These are phyloP conservation scores for Rugalucina vietnamica DNA, from an alignment of 2,888 invertebrate species.

Conservation along the genomic window DNA sequence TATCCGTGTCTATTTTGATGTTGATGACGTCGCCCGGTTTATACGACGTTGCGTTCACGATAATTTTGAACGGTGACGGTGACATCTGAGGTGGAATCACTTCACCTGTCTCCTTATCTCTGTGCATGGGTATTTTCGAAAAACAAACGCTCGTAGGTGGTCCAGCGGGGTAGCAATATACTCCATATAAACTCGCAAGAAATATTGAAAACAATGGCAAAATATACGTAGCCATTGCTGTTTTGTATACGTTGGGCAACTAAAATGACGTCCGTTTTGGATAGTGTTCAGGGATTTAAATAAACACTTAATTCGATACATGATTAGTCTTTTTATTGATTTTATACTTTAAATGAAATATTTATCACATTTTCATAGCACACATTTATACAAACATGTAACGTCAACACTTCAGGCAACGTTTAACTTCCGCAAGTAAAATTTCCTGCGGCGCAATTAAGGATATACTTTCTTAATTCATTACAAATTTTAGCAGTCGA, in stretches of 20 bases:
- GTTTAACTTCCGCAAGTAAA: neutral
- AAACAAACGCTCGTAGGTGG: conserved; percentile 43
- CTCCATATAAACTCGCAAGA: too few relatives aligned
- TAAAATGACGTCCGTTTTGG: too few relatives aligned
- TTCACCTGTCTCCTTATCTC: conserved; percentile 23
- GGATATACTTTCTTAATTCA: neutral
- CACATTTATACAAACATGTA: too few relatives aligned
- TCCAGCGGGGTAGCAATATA: conserved; percentile 38
- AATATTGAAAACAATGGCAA: too few relatives aligned
- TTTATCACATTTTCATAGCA: too few relatives aligned
- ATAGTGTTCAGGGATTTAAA: too few relatives aligned
- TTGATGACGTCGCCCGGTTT: conserved; percentile 41
- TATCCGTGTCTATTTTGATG: conserved; percentile 28
- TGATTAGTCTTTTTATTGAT: too few relatives aligned
- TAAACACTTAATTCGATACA: too few relatives aligned
- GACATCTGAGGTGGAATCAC: conserved; percentile 31
- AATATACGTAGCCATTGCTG: too few relatives aligned
- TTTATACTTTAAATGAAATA: too few relatives aligned
- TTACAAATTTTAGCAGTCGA: neutral
- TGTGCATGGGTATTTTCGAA: conserved; percentile 45
- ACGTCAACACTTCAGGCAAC: too few relatives aligned
- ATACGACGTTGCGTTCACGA: conserved; percentile 36
- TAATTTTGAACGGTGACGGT: conserved; percentile 38
- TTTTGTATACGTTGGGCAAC: too few relatives aligned
- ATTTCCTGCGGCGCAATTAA: neutral